Base-by-base conservation (phyloP, 1,140 invertebrate genomes). In the Phocides pigmalion region DNA sequence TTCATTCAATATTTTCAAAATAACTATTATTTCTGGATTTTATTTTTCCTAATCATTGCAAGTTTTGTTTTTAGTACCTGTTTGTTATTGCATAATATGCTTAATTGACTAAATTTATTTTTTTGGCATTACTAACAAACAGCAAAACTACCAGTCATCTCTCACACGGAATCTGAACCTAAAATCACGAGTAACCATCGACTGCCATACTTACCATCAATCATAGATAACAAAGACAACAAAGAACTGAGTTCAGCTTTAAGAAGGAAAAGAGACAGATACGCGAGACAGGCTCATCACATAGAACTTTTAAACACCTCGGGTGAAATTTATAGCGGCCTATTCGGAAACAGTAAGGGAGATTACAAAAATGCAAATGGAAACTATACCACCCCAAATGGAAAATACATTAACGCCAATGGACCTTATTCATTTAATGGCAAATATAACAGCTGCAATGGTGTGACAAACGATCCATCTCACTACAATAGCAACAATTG, bases 301-400 rank as follows among this genome's bases (percentile, higher is more conserved):
- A 88, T 82, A 14, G 84, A 90, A 56, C 64, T 90, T 15, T 56
- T 87, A 17, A 87, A 84, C 32, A 82, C 70, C 47, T 81, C 84
- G 0, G 81, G 62, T 49, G 76, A 62, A 11, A 66, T 76, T 44
- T 81, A 79, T 50, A 85, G 79, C 53, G 75, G 75, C 1, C 25
- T 84, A 5, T 84, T 82, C 51, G 63, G 56, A 12, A 69, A 54
- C 16, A 62, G 28, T 56, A 63, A 54, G 15, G 51, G 51, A 42
- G 74, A 76, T 51, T 66, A 62, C 22, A 64, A 49, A 50, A 77
- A 59, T 50, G 16, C 59, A 11, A 78, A 72, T 46, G 69, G 65
- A 14, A 62, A 66, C 47, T 61, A 37, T 56, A 46, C 51, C 44
- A 74, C 16, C 20, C 49, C 56, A 25, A 76, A 75, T 42, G 62